Evolutionary conservation across 2,797 vertebrate genomes (phyloP).

Genomic region (Xyrichtys novacula): DNA sequence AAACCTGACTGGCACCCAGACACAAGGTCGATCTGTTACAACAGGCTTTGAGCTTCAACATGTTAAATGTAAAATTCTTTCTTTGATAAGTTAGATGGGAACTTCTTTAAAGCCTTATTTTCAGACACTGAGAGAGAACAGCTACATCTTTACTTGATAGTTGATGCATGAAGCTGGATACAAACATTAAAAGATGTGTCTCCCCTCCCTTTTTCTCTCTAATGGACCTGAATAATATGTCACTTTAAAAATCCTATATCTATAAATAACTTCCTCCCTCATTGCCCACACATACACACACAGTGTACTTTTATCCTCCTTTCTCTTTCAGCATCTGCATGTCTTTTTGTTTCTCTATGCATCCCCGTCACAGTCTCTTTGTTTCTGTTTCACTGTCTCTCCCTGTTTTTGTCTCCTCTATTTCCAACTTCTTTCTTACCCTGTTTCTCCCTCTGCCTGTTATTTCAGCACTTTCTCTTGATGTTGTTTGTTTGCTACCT

Average conservation of each 20-base stretch:
- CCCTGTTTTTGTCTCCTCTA: neutral
- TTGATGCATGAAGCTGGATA: neutral
- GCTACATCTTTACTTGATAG: conserved; percentile 7
- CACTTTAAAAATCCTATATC: conserved; percentile 10
- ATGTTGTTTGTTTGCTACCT: conserved; percentile 3
- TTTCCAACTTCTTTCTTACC: neutral
- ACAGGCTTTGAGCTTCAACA: no score
- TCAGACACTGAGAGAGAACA: neutral
- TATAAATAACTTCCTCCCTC: conserved; percentile 33
- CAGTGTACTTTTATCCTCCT: neutral
- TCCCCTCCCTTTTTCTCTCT: neutral
- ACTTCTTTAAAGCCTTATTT: no score
- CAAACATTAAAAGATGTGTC: conserved; percentile 5
- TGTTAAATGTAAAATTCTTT: no score
- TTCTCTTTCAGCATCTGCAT: conserved; percentile 4
- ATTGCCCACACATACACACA: conserved; percentile 28
- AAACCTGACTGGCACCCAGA: no score
- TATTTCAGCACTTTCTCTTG: conserved; percentile 7
- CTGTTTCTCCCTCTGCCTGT: neutral
- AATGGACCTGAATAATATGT: conserved; percentile 21
- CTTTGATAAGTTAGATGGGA: no score
- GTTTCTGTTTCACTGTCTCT: conserved; percentile 17
- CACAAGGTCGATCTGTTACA: no score
- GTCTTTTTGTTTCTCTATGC: conserved; percentile 20
- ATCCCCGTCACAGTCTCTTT: conserved; percentile 14